phyloP scores from a whole-genome alignment of 2,888 invertebrate species.

The Linyphia triangularis region DNA sequence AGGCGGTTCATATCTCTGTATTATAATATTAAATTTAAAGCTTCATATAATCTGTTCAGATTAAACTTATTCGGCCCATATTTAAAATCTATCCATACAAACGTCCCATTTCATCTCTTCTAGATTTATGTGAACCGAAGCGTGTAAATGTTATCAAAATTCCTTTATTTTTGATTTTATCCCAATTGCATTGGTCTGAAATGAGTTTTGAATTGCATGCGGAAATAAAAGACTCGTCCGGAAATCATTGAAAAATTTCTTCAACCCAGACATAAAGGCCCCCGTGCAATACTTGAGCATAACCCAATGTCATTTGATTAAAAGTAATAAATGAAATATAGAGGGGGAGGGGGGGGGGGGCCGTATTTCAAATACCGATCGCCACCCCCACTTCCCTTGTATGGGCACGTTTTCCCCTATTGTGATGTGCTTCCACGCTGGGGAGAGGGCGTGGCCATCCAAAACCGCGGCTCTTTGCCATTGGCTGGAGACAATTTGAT shows the following conservation, averaged over 20 bases:
- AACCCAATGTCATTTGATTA: constrained; percentile 71
- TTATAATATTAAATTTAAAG: too few relatives aligned
- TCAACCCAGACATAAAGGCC: constrained; percentile 26
- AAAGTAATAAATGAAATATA: constrained; percentile 73
- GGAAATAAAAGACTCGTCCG: neutral
- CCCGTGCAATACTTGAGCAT: neutral
- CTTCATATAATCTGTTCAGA: too few relatives aligned
- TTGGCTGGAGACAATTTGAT: constrained; percentile 72
- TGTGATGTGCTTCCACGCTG: constrained; percentile 45
- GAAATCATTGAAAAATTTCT: constrained; percentile 35
- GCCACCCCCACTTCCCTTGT: constrained; percentile 47
- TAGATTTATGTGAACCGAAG: neutral
- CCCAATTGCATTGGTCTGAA: neutral
- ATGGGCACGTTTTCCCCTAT: constrained; percentile 24
- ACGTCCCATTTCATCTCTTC: neutral
- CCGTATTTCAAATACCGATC: constrained; percentile 68
- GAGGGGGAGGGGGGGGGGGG: constrained; percentile 39
- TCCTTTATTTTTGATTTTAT: neutral
- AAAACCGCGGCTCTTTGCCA: constrained; percentile 29
- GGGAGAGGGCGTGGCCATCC: constrained; percentile 39
- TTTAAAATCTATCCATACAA: neutral
- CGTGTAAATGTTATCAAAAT: neutral
- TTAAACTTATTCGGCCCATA: too few relatives aligned
- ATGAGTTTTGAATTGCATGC: constrained; percentile 15
- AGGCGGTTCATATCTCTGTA: too few relatives aligned